Evolutionary conservation across 1,140 invertebrate genomes (phyloP), one percentile per base, ranked within the genome.

Genomic region (Hyles vespertilio): DNA sequence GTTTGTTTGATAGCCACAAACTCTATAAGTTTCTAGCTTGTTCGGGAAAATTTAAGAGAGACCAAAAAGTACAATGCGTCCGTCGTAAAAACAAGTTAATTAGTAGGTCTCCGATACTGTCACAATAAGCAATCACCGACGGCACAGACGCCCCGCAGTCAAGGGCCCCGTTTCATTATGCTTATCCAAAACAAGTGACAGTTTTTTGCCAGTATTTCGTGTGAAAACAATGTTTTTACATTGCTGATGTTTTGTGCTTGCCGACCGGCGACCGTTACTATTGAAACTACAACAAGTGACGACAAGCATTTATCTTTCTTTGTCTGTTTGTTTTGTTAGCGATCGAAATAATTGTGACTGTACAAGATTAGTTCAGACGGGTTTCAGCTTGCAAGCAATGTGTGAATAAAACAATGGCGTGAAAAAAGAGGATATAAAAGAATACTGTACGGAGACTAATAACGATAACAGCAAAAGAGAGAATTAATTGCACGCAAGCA

Each of bases 81-180:
- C 32, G 33, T 34, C 3, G 9, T 51, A 34, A 64, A 70, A 81
- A 81, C 81, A 80, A 79, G 76, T 72, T 80, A 80, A 84, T 84
- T 80, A 79, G 65, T 54, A 43, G 61, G 58, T 58, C 59, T 63
- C 59, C 57, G 59, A 57, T 53, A 56, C 61, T 64, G 70, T 68
- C 64, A 79, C 73, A 79, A 79, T 77, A 72, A 72, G 66, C 62
- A 65, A 63, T 70, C 67, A 67, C 49, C 56, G 60, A 62, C 54
- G 40, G 11, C 40, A 32, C 50, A 57, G 70, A 63, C 70, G 61
- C 72, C 68, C 72, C 61, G 72, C 67, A 61, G 70, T 59, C 61
- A 70, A 70, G 65, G 65, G 65, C 63, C 43, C 43, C 40, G 49
- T 47, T 51, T 58, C n/a, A 10, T 40, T 32, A 45, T 49, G n/a